Evolutionary conservation across 2,113 vertebrate genomes (phyloP), one percentile per base, ranked within the genome.

Genomic region (Gobius niger): DNA sequence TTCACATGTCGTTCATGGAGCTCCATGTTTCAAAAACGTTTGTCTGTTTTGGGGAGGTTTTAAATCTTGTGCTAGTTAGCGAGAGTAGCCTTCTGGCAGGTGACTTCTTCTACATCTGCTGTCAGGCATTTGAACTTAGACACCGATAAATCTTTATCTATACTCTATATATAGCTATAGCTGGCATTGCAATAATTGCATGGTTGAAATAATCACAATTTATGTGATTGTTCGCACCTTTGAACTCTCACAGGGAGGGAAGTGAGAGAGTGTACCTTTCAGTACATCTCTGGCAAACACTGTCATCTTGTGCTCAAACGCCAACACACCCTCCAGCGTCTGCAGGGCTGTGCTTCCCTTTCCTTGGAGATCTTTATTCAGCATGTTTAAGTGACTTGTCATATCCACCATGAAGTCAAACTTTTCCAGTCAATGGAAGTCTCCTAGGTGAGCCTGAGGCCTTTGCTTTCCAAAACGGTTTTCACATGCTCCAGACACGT

Each of bases 21-120:
- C 47, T 76, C 49, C 63, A 70, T 42, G 63, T 56, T 53, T 19
- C 51, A 19, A 53, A 53, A 16, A 52, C 15, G n/a, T 52, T 18
- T 52, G 51, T 52, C 6, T 6, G 16, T n/a, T 52, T 18, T 16
- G 51, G 51, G 51, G n/a, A 52, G n/a, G 2, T 52, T 18, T 52
- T 52, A n/a, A 10, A 19, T 53, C 18, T 52, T 52, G 51, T 52
- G 51, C 6, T 52, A 7, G 9, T 52, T 16, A 18, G 51, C 51
- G 16, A 52, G n/a, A 16, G 16, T 9, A 18, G 51, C 51, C 51
- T 18, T 52, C 51, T 18, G 51, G 5, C n/a, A n/a, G 51, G n/a
- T n/a, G n/a, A 52, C 51, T 18, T 8, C 47, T 49, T 52, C 51
- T 18, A 52, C 8, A 51, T 51, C 14, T 7, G 50, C 7, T 47